These are phyloP conservation scores for Cottus gobio DNA, from an alignment of 2,113 vertebrate species.

Conservation along the genomic window DNA sequence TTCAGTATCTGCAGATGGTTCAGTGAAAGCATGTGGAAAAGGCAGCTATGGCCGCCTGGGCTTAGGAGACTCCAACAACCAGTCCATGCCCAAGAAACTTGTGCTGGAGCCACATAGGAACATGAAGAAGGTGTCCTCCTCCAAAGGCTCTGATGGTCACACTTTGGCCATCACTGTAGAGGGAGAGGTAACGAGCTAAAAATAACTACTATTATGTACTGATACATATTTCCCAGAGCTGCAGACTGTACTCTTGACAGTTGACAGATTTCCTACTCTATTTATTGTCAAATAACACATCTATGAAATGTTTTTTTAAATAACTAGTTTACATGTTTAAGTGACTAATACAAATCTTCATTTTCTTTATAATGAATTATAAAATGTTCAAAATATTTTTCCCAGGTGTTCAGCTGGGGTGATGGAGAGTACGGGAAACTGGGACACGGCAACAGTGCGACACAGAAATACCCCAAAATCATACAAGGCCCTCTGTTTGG, in stretches of 20 bases:
- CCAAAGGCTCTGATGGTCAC: constrained; percentile 87
- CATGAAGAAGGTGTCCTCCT: constrained; percentile 86
- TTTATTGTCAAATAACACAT: neutral
- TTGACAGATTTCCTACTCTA: neutral
- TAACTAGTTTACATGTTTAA: neutral
- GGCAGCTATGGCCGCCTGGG: constrained; percentile 87
- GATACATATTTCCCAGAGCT: neutral
- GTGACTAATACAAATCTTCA: neutral
- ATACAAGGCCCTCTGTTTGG: constrained; percentile 84
- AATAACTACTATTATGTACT: neutral
- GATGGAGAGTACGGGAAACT: constrained; percentile 88
- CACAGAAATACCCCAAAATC: constrained; percentile 87
- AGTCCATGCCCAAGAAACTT: constrained; percentile 86
- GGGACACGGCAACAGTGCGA: constrained; percentile 86
- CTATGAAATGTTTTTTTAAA: neutral
- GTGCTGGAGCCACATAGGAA: constrained; percentile 84
- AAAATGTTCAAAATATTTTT: constrained; percentile 8
- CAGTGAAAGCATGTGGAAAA: constrained; percentile 87
- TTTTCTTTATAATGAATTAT: neutral
- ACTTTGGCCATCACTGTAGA: constrained; percentile 85
- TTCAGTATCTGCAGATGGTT: constrained; percentile 84
- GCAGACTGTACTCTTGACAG: neutral
- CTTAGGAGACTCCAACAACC: constrained; percentile 87
- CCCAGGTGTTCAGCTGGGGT: constrained; percentile 86
- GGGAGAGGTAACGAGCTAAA: constrained; percentile 75